phyloP scores from a whole-genome alignment of 2,113 vertebrate species.

The Tragulus kanchil region DNA sequence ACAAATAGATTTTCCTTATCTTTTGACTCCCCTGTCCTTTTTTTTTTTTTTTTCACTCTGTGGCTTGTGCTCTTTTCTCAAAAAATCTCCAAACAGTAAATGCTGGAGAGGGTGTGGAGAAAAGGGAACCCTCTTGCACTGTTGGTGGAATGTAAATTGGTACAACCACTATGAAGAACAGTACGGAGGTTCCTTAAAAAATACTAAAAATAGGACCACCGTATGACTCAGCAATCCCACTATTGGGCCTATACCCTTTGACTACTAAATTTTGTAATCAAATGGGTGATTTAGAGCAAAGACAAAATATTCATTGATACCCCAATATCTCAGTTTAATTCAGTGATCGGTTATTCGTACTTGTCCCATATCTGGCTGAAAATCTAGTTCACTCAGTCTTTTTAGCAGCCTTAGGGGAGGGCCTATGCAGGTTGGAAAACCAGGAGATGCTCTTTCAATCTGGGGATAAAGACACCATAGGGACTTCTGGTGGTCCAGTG shows the following conservation, averaged over 20 bases:
- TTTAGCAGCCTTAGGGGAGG: not conserved
- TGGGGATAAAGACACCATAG: not conserved
- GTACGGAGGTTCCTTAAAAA: not conserved
- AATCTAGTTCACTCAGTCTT: not conserved
- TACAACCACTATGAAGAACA: not conserved
- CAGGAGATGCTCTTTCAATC: not conserved
- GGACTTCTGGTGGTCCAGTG: no score
- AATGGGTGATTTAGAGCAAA: constrained; percentile 19
- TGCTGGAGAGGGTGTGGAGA: not conserved
- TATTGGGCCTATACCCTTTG: not conserved
- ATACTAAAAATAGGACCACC: not conserved
- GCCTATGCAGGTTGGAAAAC: not conserved
- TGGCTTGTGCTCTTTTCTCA: not conserved
- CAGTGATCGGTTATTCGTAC: not conserved
- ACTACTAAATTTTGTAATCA: no score
- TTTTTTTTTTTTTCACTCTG: not conserved
- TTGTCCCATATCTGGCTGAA: not conserved
- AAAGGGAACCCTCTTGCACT: not conserved
- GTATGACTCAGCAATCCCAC: not conserved
- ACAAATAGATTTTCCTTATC: not conserved
- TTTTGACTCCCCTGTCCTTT: not conserved
- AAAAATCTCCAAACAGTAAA: not conserved
- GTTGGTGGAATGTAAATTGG: not conserved
- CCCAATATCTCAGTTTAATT: not conserved
- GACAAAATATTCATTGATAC: not conserved